A percentile compares a stretch with the other conserved stretches of the same genome.
These are phyloP conservation scores for Hesperia comma DNA, from an alignment of 2,888 invertebrate genomes.

Conservation along the genomic window DNA sequence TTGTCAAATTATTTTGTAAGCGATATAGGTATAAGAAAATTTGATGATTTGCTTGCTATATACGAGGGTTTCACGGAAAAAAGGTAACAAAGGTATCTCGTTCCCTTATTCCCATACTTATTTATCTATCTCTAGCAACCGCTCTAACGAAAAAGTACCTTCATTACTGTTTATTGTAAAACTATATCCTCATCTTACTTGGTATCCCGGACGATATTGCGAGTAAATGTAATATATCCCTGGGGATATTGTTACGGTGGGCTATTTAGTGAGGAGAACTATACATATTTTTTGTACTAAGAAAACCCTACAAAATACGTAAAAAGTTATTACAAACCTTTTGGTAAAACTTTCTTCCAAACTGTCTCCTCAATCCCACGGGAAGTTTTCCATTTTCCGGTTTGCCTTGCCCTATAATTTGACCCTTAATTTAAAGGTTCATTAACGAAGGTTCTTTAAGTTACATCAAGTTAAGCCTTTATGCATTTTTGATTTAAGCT, in stretches of 20 bases:
- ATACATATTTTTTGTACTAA: background rate
- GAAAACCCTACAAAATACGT: background rate
- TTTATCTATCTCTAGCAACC: too few species aligned
- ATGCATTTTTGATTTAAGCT: too few species aligned
- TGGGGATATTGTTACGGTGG: background rate
- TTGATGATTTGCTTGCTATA: too few species aligned
- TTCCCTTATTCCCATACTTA: too few species aligned
- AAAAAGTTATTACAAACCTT: conserved; percentile 7
- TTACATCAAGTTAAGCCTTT: too few species aligned
- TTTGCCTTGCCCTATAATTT: background rate
- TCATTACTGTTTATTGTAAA: background rate
- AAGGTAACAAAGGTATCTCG: too few species aligned
- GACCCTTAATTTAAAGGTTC: background rate
- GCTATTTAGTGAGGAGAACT: background rate
- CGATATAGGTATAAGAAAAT: too few species aligned
- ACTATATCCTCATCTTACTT: background rate
- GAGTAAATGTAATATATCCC: conserved; percentile 5
- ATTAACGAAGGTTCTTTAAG: too few species aligned
- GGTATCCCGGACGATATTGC: background rate
- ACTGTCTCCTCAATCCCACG: background rate
- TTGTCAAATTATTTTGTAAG: too few species aligned
- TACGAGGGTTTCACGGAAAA: too few species aligned
- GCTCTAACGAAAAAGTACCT: too few species aligned
- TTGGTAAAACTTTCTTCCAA: background rate
- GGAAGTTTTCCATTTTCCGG: conserved; percentile 1